Evolutionary conservation across 1,140 invertebrate species (phyloP), one percentile per base, ranked within the genome.

Genomic region (Drosophila micromelanica): DNA sequence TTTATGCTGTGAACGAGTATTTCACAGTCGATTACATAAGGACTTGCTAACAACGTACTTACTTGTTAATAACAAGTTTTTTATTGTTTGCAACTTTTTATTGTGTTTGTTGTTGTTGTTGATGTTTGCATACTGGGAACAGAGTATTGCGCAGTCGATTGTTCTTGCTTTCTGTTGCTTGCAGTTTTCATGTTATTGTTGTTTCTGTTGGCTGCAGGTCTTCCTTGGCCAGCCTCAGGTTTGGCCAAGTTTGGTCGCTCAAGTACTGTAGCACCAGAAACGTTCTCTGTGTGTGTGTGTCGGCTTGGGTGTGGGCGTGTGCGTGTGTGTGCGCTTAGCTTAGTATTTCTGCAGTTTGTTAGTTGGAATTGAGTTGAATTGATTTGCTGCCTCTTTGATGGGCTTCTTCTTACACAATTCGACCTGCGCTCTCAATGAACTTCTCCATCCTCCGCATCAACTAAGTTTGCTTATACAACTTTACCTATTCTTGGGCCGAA

Each of bases 341-440:
- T 35, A 38, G 42, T 35, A 27, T 60, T 38, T 15, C 40, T 46
- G 55, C 63, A 68, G 38, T 73, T 52, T 68, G 35, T 67, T 70
- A 63, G 55, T 73, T 60, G 70, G 51, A 59, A 59, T 57, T 43
- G 35, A 73, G 32, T 73, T 73, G 48, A 73, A 67, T 68, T 67
- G 63, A 67, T 73, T 68, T 68, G 70, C 67, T 48, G 48, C 48
- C 40, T 13, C 54, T 59, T 59, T 30, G 49, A 70, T 70, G 60
- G 60, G 42, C 43, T 52, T 17, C 43, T 52, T 17, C 59, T 23
- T 35, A 35, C n/a, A 42, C 55, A 45, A 43, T 64, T 62, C 20
- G 38, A 40, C 15, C 8, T 52, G 13, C 38, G 35, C n/a, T 13
- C 27, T 13, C 48, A 49, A 6, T 30, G 30, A 30, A 8, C 20